Conservation (phyloP, 2,888 invertebrate genomes). For the Ochropleura plecta region DNA sequence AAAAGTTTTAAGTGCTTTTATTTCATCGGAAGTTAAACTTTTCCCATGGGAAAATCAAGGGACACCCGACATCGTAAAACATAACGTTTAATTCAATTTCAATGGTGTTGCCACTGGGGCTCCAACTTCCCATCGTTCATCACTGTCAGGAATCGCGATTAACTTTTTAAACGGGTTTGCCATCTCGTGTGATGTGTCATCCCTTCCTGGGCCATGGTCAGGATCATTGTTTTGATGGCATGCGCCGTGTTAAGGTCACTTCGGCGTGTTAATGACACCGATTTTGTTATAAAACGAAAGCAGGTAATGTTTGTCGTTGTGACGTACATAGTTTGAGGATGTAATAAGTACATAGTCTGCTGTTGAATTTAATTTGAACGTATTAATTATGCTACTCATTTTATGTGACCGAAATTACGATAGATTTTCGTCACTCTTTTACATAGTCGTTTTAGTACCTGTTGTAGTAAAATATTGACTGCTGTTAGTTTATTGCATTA, state of each 20-base stretch:
- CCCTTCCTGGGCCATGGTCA: constrained; percentile 41
- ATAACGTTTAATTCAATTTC: constrained; percentile 42
- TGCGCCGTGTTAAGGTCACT: constrained; percentile 29
- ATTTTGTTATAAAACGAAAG: constrained; percentile 24
- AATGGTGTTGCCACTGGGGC: constrained; percentile 4
- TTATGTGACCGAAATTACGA: background rate
- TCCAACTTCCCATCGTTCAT: constrained; percentile 43
- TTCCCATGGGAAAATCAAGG: constrained; percentile 44
- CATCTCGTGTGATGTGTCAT: constrained; percentile 37
- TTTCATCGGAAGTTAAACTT: constrained; percentile 50
- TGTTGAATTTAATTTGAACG: background rate
- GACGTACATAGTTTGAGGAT: constrained; percentile 1
- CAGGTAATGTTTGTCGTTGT: background rate
- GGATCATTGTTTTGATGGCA: constrained; percentile 36
- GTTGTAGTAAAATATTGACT: background rate
- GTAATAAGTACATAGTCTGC: background rate
- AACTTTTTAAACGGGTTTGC: constrained; percentile 51
- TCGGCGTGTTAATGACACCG: constrained; percentile 34
- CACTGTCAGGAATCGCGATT: constrained; percentile 47
- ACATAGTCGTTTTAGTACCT: background rate
- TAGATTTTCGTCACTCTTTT: background rate
- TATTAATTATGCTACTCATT: background rate
- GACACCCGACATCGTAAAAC: constrained; percentile 29
- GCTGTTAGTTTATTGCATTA: background rate
- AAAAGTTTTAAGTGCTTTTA: constrained; percentile 61